Evolutionary conservation across 64 coral and sea anemone genomes (phyloP).

Genomic region (Astreopora myriophthalma): DNA sequence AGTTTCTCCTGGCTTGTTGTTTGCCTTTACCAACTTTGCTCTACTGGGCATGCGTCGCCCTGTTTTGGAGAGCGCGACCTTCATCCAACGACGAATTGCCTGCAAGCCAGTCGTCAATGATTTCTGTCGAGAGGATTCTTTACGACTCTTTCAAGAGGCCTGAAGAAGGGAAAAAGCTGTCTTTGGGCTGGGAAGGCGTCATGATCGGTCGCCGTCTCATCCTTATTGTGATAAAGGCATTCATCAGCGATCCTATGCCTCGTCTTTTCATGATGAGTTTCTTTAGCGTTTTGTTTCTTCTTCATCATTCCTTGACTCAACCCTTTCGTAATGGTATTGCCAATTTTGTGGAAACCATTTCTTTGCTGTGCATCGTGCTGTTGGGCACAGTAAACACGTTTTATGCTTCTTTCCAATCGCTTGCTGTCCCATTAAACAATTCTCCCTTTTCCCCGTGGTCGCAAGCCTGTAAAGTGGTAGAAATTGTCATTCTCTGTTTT

Average conservation of each 20-base stretch:
- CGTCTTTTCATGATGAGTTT: slow-evolving; percentile 44
- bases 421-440: neutral
- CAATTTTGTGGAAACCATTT: slow-evolving; percentile 63
- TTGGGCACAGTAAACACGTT: slow-evolving; percentile 49
- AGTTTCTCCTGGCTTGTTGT: slow-evolving; percentile 46
- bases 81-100: slow-evolving; percentile 1
- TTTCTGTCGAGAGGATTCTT: slow-evolving; percentile 30
- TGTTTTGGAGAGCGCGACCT: neutral
- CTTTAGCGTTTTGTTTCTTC: slow-evolving; percentile 49
- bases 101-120: neutral
- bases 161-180: neutral
- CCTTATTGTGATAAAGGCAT: slow-evolving; percentile 58
- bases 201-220: slow-evolving; percentile 73
- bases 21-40: slow-evolving; percentile 70
- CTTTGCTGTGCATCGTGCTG: slow-evolving; percentile 55
- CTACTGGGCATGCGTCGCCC: neutral
- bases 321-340: slow-evolving; percentile 63
- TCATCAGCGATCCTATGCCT: slow-evolving; percentile 55
- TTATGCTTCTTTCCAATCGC: neutral
- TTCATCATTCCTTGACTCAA: slow-evolving; percentile 56
- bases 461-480: neutral
- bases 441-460: neutral
- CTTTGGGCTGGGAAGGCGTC: slow-evolving; percentile 90
- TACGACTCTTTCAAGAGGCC: slow-evolving; percentile 67
- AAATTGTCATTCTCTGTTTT: slow-evolving; percentile 43